Evolutionary conservation across 1,140 invertebrate genomes (phyloP), one percentile per base, ranked within the genome.

Genomic region (Drosophila aff.): DNA sequence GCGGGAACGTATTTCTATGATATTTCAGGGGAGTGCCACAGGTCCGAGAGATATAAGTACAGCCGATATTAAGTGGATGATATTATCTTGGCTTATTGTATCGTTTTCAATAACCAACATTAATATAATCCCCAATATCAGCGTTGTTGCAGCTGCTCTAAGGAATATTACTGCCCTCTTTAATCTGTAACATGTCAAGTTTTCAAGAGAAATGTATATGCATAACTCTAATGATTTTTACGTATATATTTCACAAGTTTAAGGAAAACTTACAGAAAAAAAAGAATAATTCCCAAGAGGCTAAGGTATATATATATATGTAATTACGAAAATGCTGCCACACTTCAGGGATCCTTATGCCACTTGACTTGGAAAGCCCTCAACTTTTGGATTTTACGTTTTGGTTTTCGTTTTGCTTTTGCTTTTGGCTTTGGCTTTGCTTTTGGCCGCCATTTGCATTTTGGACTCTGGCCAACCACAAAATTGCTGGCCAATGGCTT

Each of bases 401-500:
- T 55, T 15, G 38, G 0, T 15, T 21, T 26, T n/a, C 4, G 11
- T 31, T 18, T 47, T 23, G 13, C 1, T 21, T 40, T 23, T 46
- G 7, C 2, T 7, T 23, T 33, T n/a, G n/a, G 11, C 13, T 16
- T 47, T 21, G 9, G 2, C n/a, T 33, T 33, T 38, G 18, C 21
- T 4, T 26, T 47, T 9, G 73, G 49, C 26, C 49, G 18, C 23
- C 65, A 81, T 81, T 81, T 81, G 78, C 78, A 81, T 81, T 81
- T 81, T 76, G 80, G 74, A 78, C 68, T 43, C 62, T 67, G 50
- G 62, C 62, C 79, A 75, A 68, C 62, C 78, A 26, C 78, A 75
- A 80, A 80, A 80, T 82, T 82, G 80, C 75, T 68, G 23, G 57
- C 49, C 57, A 65, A 82, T 79, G 69, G 64, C 59, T 66, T 78